Percentiles rank a stretch among this genome's conserved stretches.
phyloP scores from a whole-genome alignment of 2,113 vertebrate genomes.

The Microcebus griseorufus region DNA sequence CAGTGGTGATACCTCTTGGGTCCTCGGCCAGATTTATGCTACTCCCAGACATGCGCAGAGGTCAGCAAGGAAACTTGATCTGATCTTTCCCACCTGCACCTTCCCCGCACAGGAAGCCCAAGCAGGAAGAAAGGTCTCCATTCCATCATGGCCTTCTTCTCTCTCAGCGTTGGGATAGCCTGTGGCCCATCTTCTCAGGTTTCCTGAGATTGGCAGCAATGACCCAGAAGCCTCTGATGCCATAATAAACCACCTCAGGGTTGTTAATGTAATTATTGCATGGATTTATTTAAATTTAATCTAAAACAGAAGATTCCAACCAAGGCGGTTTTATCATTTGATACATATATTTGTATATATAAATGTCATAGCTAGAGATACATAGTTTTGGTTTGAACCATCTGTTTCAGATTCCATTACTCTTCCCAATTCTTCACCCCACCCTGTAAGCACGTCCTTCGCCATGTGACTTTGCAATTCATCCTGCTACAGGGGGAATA shows the following conservation, averaged over 20 bases:
- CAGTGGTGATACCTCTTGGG: background rate
- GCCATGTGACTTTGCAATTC: background rate
- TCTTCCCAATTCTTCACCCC: constrained; percentile 7
- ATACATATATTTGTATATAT: constrained; percentile 60
- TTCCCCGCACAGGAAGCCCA: background rate
- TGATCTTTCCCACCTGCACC: background rate
- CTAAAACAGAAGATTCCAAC: constrained; percentile 61
- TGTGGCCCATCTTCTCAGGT: constrained; percentile 4
- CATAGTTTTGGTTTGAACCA: constrained; percentile 67
- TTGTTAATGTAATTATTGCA: constrained; percentile 53
- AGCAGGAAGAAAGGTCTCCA: background rate
- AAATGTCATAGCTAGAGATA: constrained; percentile 53
- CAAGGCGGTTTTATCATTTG: constrained; percentile 33
- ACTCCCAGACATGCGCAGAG: background rate
- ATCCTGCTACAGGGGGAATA: background rate
- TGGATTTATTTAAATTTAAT: constrained; percentile 68
- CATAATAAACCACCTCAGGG: constrained; percentile 25
- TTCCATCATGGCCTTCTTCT: background rate
- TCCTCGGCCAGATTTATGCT: background rate
- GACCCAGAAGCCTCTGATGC: constrained; percentile 35
- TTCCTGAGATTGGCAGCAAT: constrained; percentile 34
- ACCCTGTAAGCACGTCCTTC: background rate
- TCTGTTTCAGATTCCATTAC: constrained; percentile 65
- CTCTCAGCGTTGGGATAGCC: background rate
- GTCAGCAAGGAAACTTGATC: background rate